phyloP scores from a whole-genome alignment of 1,140 invertebrate genomes.

The Kradibia gibbosae region DNA sequence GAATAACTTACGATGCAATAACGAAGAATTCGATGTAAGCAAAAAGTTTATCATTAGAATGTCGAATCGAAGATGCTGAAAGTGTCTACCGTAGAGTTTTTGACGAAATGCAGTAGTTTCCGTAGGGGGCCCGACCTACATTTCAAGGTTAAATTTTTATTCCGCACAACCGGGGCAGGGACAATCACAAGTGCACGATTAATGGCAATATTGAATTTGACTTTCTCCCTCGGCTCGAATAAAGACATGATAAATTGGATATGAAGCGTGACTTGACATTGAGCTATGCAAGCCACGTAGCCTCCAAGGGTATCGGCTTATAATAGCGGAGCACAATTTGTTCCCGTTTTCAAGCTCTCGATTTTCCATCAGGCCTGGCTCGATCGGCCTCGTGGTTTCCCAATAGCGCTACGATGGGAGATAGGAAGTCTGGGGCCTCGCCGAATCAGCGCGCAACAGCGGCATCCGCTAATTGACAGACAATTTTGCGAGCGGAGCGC shows the following conservation, averaged over 20 bases:
- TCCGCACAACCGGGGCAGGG: too few species aligned
- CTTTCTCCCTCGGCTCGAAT: too few species aligned
- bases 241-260: not conserved
- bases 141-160: too few species aligned
- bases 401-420: not conserved
- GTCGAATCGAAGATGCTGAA: too few species aligned
- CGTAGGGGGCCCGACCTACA: too few species aligned
- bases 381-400: not conserved
- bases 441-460: slow-evolving; percentile 3
- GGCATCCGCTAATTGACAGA: slow-evolving; percentile 37
- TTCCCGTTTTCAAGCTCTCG: not conserved
- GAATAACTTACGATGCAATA: too few species aligned
- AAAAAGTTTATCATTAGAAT: too few species aligned
- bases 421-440: not conserved
- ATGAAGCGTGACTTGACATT: not conserved
- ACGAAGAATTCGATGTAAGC: too few species aligned
- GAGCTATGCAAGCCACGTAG: not conserved
- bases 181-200: not conserved
- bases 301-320: not conserved
- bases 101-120: too few species aligned
- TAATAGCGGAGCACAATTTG: not conserved
- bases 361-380: not conserved
- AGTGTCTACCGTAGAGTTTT: too few species aligned
- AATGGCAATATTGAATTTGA: not conserved
- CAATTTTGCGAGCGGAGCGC: slow-evolving; percentile 13